phyloP scores from a whole-genome alignment of 2,113 vertebrate species.

The Zosterops pallidus region DNA sequence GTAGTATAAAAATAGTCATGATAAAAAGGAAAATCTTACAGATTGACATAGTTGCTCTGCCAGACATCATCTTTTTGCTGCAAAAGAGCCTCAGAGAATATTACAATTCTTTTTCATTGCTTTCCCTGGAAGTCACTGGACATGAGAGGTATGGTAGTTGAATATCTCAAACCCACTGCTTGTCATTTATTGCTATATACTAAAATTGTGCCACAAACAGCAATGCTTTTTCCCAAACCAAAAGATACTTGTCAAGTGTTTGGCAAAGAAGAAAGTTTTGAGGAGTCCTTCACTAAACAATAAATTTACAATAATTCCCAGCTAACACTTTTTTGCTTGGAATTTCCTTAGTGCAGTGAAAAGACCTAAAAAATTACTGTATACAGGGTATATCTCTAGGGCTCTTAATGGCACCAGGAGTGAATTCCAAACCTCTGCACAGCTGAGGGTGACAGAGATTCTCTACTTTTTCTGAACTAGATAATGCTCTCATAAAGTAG shows the following conservation, averaged over 20 bases:
- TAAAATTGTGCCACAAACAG: not conserved
- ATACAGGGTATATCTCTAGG: not conserved
- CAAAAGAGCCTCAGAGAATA: not conserved
- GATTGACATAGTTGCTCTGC: not conserved
- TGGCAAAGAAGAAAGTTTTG: not conserved
- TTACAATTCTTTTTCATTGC: not conserved
- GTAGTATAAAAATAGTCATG: not conserved
- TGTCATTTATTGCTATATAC: accelerated
- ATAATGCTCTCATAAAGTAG: not conserved
- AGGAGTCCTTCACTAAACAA: not conserved
- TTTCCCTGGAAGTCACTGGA: not conserved
- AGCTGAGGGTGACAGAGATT: not conserved
- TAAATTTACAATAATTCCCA: not conserved
- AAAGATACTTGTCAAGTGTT: not conserved
- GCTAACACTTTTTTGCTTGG: not conserved
- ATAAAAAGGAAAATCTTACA: not conserved
- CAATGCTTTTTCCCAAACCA: not conserved
- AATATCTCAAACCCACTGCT: not conserved
- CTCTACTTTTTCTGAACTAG: not conserved
- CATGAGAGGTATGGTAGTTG: not conserved
- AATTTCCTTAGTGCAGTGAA: not conserved
- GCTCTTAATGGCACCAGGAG: not conserved
- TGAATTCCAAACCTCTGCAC: not conserved
- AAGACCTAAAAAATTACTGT: not conserved
- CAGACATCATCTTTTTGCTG: not conserved